These are phyloP conservation scores for Nibea albiflora DNA, from an alignment of 2,113 vertebrate species.

Conservation along the genomic window DNA sequence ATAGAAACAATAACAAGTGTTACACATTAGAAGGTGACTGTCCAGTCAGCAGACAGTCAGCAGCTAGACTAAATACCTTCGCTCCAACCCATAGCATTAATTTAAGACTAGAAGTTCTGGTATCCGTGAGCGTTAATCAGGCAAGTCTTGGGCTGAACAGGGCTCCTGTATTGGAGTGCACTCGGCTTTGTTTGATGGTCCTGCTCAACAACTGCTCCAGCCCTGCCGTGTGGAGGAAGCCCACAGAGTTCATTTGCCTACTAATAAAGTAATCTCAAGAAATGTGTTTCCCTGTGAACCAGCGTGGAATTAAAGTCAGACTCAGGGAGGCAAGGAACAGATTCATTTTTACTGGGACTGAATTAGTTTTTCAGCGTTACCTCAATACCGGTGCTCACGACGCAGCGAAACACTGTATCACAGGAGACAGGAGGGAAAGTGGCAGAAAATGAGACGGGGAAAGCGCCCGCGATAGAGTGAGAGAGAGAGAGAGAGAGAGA, in stretches of 20 bases:
- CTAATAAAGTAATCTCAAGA: slow-evolving; percentile 53
- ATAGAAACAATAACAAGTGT: too few species aligned
- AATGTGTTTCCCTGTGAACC: slow-evolving; percentile 31
- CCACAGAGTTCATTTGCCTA: slow-evolving; percentile 47
- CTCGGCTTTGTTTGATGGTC: slow-evolving; percentile 47
- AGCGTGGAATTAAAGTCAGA: slow-evolving; percentile 26
- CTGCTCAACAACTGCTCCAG: slow-evolving; percentile 20
- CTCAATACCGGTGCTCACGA: background rate
- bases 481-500: background rate
- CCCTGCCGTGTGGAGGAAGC: slow-evolving; percentile 31
- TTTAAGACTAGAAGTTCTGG: too few species aligned
- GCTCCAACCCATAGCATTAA: too few species aligned
- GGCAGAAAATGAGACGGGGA: slow-evolving; percentile 3
- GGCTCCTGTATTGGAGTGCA: too few species aligned
- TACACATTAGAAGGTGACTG: too few species aligned
- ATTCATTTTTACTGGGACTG: slow-evolving; percentile 24
- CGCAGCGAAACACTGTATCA: slow-evolving; percentile 15
- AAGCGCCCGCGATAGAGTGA: background rate
- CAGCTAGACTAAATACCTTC: too few species aligned
- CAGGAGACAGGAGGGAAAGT: slow-evolving; percentile 10
- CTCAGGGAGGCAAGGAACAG: background rate
- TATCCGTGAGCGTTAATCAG: too few species aligned
- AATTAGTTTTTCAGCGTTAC: slow-evolving; percentile 33
- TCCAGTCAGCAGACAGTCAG: too few species aligned
- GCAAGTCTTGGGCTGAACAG: too few species aligned